Percentiles rank a stretch among this genome's conserved stretches.
Conservation (phyloP, 37 sponge, comb jelly and placozoan species). For the Chondrosia reniformis region DNA sequence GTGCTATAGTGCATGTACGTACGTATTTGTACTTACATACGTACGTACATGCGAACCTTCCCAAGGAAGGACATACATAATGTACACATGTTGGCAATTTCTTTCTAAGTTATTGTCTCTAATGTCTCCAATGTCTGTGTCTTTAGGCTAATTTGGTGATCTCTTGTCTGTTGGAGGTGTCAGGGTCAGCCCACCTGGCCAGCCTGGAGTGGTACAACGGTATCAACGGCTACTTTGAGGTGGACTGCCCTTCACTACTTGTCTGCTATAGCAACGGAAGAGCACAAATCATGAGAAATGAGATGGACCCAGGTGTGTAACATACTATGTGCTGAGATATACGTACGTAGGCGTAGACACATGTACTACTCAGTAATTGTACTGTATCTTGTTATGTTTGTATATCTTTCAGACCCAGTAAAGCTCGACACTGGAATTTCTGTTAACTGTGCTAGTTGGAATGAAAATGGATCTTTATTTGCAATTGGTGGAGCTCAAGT, state of each 20-base stretch:
- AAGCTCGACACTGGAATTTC: constrained; percentile 54
- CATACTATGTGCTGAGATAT: neutral
- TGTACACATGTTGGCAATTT: too few species aligned
- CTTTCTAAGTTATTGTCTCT: too few species aligned
- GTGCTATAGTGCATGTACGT: neutral
- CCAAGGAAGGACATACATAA: too few species aligned
- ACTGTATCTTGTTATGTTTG: neutral
- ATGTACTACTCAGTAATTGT: too few species aligned
- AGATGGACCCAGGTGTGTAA: constrained; percentile 66
- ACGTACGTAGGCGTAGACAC: neutral
- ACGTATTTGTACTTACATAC: neutral
- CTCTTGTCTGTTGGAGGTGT: constrained; percentile 43
- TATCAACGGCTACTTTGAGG: constrained; percentile 48
- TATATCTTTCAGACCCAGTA: constrained; percentile 52
- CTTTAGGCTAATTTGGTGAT: neutral
- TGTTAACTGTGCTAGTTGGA: constrained; percentile 61
- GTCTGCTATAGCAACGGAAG: constrained; percentile 81
- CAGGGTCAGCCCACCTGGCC: constrained; percentile 58
- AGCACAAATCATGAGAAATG: constrained; percentile 81
- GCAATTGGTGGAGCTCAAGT: constrained; percentile 75
- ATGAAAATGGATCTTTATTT: constrained; percentile 70
- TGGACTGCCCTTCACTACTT: constrained; percentile 73
- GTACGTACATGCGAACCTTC: neutral
- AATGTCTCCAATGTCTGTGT: neutral
- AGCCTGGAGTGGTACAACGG: constrained; percentile 82